Conservation (phyloP, 1,140 invertebrate species). For the Drosophila baimaii region DNA sequence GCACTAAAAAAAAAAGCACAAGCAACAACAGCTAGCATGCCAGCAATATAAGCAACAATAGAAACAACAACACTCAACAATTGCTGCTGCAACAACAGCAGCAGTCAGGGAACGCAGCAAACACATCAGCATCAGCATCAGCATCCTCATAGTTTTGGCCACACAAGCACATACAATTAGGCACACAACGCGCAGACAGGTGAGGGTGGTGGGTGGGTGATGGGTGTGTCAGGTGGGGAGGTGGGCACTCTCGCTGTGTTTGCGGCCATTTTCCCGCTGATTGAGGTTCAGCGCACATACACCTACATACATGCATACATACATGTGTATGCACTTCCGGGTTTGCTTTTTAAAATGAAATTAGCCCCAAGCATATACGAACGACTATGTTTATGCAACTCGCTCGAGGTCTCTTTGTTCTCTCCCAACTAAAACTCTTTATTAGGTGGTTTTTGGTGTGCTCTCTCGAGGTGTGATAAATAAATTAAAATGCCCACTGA, state of each 20-base stretch:
- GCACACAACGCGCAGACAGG: conserved; percentile 6
- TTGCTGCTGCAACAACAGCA: conserved; percentile 15
- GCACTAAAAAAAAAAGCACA: background rate
- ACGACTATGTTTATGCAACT: background rate
- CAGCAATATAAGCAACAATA: background rate
- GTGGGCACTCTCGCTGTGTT: conserved; percentile 22
- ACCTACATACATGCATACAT: background rate
- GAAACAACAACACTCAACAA: conserved; percentile 7
- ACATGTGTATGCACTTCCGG: conserved; percentile 22
- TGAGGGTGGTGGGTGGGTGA: too few species aligned
- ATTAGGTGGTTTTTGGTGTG: conserved; percentile 24
- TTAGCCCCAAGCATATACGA: conserved; percentile 48
- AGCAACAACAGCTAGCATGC: background rate
- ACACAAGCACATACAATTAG: conserved; percentile 52
- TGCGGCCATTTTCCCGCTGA: conserved; percentile 57
- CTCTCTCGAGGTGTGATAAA: conserved; percentile 57
- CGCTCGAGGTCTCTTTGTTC: conserved; percentile 2
- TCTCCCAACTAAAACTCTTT: conserved; percentile 58
- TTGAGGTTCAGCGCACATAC: conserved; percentile 47
- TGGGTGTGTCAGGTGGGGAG: conserved; percentile 4
- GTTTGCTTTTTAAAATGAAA: conserved; percentile 75
- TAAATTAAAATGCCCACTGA: conserved; percentile 55
- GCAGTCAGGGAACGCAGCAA: conserved; percentile 18
- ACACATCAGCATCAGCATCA: conserved; percentile 29
- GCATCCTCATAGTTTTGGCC: conserved; percentile 42